Percentiles rank a stretch among this genome's conserved stretches.
Conservation (phyloP, 2,888 invertebrate genomes). For the Seira ritae region DNA sequence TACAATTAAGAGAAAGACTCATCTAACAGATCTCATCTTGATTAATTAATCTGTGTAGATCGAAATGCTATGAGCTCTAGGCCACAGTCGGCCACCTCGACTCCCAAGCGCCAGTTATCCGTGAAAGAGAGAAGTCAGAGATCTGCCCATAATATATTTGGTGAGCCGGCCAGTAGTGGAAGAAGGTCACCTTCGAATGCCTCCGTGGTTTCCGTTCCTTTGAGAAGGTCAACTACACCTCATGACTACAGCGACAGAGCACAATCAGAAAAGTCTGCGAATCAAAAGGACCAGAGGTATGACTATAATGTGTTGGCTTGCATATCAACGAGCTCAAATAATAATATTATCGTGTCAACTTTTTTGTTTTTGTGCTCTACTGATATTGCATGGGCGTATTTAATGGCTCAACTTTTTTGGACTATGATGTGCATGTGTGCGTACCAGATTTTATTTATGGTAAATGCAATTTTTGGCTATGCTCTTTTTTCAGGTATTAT, state of each 20-base stretch:
- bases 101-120: constrained; percentile 72
- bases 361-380: constrained; percentile 26
- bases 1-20: no score
- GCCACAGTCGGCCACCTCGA: constrained; percentile 73
- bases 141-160: constrained; percentile 70
- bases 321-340: no score
- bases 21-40: not conserved
- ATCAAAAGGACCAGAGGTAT: constrained; percentile 72
- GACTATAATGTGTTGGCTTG: constrained; percentile 10
- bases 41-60: constrained; percentile 61
- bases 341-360: constrained; percentile 2
- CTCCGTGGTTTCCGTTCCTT: constrained; percentile 72
- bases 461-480: constrained; percentile 5
- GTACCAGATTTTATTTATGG: constrained; percentile 15
- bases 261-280: constrained; percentile 68
- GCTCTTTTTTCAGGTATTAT: constrained; percentile 65
- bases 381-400: constrained; percentile 21
- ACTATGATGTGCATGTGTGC: constrained; percentile 24
- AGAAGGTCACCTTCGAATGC: constrained; percentile 71
- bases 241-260: constrained; percentile 71
- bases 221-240: constrained; percentile 71
- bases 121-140: constrained; percentile 71
- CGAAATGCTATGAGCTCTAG: constrained; percentile 69
- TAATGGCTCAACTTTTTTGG: constrained; percentile 28
- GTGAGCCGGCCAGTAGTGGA: constrained; percentile 66